Evolutionary conservation across 2,113 vertebrate genomes (phyloP).

Genomic region (Oxyruncus cristatus): DNA sequence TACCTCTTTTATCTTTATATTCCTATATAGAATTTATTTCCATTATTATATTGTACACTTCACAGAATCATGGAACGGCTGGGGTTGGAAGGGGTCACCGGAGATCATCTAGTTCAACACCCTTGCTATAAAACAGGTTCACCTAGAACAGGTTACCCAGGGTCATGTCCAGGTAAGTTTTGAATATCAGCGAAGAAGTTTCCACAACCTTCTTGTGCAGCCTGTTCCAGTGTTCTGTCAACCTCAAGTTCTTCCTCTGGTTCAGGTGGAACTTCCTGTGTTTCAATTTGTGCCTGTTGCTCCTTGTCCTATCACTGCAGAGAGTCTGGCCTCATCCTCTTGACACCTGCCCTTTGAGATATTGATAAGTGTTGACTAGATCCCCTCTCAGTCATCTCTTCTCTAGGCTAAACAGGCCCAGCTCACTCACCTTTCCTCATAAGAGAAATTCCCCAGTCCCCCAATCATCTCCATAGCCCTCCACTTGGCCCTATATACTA

Average conservation of each 20-base stretch:
- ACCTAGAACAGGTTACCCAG: not conserved
- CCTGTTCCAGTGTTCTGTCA: not conserved
- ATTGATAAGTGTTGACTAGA: not conserved
- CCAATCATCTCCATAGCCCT: not conserved
- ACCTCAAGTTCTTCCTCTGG: not conserved
- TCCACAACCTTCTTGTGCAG: not conserved
- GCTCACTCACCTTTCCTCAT: not conserved
- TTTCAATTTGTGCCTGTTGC: not conserved
- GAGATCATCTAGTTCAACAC: fast-evolving
- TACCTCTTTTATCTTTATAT: not conserved
- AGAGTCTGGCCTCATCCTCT: too few species aligned
- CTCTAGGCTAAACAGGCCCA: not conserved
- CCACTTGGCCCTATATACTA: not conserved
- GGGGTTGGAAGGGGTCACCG: not conserved
- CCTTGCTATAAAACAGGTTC: not conserved
- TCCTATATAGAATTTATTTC: not conserved
- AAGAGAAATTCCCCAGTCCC: not conserved
- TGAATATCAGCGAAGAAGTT: not conserved
- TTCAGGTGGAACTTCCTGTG: not conserved
- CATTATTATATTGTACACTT: not conserved
- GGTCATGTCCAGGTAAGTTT: not conserved
- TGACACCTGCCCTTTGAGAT: not conserved
- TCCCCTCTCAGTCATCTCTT: not conserved
- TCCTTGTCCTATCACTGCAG: not conserved
- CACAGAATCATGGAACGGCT: not conserved